These are phyloP conservation scores for Eptesicus fuscus DNA, from an alignment of 2,113 vertebrate species.

Conservation along the genomic window DNA sequence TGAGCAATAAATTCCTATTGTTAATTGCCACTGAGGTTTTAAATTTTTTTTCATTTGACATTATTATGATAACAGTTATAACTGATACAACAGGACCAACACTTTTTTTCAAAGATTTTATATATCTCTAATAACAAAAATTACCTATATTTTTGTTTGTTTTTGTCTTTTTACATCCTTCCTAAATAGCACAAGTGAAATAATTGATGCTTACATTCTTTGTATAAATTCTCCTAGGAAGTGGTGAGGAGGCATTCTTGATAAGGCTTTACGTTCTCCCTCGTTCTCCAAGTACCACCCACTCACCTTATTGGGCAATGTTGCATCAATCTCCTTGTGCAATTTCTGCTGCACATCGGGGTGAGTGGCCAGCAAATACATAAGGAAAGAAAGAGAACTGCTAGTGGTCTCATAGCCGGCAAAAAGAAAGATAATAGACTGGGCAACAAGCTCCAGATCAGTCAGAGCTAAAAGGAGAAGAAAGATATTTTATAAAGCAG, in stretches of 20 bases:
- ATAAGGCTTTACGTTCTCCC: background rate
- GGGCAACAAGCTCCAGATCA: conserved; percentile 46
- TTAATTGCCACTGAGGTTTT: background rate
- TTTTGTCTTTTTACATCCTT: background rate
- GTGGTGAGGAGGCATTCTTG: background rate
- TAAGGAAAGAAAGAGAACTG: conserved; percentile 5
- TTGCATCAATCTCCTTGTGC: conserved; percentile 38
- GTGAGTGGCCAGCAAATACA: conserved; percentile 36
- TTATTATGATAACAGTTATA: background rate
- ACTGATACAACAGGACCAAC: background rate
- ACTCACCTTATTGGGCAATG: conserved; percentile 53
- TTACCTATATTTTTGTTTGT: background rate
- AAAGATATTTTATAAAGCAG: background rate
- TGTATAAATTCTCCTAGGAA: background rate
- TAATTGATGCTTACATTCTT: background rate
- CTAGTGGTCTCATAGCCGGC: conserved; percentile 59
- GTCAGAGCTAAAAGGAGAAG: conserved; percentile 31
- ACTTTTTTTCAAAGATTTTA: background rate
- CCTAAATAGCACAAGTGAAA: background rate
- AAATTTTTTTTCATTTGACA: background rate
- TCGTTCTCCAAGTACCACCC: background rate
- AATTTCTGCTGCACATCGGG: conserved; percentile 58
- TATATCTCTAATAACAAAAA: background rate
- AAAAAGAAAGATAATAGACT: conserved; percentile 52
- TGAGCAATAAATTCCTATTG: background rate